Evolutionary conservation across 2,888 invertebrate species (phyloP).

Genomic region (Incurvaria masculella): DNA sequence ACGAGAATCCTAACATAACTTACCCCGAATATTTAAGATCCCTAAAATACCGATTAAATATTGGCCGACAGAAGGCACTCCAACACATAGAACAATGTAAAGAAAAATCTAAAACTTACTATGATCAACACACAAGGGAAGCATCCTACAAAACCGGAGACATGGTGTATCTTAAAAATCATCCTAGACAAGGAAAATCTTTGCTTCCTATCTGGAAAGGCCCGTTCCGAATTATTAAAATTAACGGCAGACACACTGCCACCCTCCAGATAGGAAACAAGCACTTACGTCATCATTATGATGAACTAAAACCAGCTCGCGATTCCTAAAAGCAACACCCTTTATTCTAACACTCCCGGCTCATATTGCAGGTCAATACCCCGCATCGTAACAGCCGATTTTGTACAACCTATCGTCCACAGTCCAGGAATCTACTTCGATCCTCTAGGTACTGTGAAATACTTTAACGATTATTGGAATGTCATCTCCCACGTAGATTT

Average conservation of each 20-base stretch:
- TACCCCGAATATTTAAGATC: neutral
- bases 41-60: neutral
- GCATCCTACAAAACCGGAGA: neutral
- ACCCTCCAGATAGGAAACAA: neutral
- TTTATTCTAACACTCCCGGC: neutral
- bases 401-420: too few relatives aligned
- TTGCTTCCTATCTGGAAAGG: neutral
- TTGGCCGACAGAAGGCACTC: neutral
- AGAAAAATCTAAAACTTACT: neutral
- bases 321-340: neutral
- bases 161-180: neutral
- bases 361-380: neutral
- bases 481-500: neutral
- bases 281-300: neutral
- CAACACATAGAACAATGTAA: neutral
- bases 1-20: conserved; percentile 16
- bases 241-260: too few relatives aligned
- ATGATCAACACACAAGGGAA: too few relatives aligned
- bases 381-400: too few relatives aligned
- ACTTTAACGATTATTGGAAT: neutral
- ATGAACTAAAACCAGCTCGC: neutral
- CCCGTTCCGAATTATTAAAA: too few relatives aligned
- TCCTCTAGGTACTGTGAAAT: neutral
- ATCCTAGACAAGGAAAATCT: neutral
- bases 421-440: neutral